phyloP scores from a whole-genome alignment of 2,888 invertebrate genomes.

The Cephus pygmeus region DNA sequence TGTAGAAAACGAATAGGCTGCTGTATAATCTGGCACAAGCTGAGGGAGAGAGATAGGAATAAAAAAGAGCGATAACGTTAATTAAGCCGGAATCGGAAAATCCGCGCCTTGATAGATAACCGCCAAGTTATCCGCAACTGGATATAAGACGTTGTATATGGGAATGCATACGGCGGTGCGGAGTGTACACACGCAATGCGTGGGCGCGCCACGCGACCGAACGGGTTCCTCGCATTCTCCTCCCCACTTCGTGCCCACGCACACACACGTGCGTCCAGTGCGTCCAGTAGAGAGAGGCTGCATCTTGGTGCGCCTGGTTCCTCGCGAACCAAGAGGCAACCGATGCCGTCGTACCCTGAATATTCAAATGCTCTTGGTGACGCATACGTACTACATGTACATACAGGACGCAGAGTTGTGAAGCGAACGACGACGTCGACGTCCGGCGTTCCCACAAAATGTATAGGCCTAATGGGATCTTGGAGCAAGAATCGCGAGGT shows the following conservation, averaged over 20 bases:
- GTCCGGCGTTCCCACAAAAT: too few relatives aligned
- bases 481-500: too few relatives aligned
- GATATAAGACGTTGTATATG: constrained; percentile 22
- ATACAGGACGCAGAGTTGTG: too few relatives aligned
- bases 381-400: too few relatives aligned
- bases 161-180: too few relatives aligned
- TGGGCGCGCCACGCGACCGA: constrained; percentile 65
- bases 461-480: too few relatives aligned
- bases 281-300: constrained; percentile 10
- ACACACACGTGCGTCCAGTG: not conserved
- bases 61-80: constrained; percentile 39
- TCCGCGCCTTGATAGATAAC: constrained; percentile 26
- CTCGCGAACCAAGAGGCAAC: constrained; percentile 21
- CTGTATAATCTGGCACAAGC: constrained; percentile 19
- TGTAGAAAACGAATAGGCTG: constrained; percentile 14
- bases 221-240: constrained; percentile 50
- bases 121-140: constrained; percentile 29
- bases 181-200: constrained; percentile 48
- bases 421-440: too few relatives aligned
- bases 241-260: constrained; percentile 16
- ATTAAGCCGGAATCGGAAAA: constrained; percentile 47
- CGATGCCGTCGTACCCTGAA: constrained; percentile 33
- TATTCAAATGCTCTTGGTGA: constrained; percentile 26
- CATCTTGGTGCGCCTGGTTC: not conserved
- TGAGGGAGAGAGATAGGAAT: constrained; percentile 24